Conservation (phyloP, 2,797 vertebrate species). For the Enteromius anoplus region DNA sequence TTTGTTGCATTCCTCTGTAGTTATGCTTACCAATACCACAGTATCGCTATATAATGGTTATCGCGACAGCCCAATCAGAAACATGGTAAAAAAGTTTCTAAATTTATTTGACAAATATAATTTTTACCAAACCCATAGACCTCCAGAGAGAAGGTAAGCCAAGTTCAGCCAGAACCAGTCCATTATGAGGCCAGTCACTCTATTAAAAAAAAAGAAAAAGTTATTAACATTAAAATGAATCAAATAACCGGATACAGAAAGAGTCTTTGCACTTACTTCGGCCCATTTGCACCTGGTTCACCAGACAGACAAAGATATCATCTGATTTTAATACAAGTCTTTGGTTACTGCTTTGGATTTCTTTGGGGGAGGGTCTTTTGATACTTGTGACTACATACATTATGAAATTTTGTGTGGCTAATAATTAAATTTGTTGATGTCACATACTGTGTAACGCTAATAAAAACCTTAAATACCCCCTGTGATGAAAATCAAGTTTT, state of each 20-base stretch:
- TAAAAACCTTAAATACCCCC: not conserved
- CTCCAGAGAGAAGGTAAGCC: slow-evolving; percentile 80
- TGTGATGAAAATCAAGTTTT: not conserved
- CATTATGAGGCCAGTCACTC: slow-evolving; percentile 94
- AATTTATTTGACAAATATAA: not conserved
- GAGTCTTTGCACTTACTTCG: not conserved
- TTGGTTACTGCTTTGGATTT: not conserved
- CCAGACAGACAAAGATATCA: not conserved
- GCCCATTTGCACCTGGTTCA: not conserved
- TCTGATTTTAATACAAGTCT: not conserved
- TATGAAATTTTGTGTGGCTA: not conserved
- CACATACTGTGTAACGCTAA: not conserved
- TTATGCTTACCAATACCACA: too few relatives aligned
- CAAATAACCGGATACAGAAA: not conserved
- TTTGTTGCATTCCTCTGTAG: too few relatives aligned
- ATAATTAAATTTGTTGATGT: not conserved
- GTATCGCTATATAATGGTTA: too few relatives aligned
- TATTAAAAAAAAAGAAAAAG: slow-evolving; percentile 58
- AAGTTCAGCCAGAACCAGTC: slow-evolving; percentile 86
- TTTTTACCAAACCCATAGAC: slow-evolving; percentile 84
- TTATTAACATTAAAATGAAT: not conserved
- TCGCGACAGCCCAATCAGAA: not conserved
- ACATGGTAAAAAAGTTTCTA: not conserved
- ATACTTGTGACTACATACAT: not conserved
- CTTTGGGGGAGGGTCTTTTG: not conserved